Conservation (phyloP, 2,797 vertebrate species). For the Enteromius viviparus region DNA sequence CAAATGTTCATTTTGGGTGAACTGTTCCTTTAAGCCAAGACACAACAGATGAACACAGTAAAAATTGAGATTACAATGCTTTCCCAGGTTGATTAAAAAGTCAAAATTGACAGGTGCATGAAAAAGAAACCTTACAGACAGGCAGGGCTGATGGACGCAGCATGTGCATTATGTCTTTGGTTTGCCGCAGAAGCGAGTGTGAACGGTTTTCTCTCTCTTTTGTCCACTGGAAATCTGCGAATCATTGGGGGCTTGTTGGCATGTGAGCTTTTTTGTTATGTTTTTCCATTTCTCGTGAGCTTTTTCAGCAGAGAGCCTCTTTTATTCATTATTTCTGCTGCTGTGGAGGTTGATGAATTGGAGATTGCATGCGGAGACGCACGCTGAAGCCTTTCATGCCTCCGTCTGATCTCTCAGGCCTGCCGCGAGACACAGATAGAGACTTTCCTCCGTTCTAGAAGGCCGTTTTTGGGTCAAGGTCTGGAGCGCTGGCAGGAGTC, state of each 20-base stretch:
- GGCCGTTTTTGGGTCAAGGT: conserved; percentile 78
- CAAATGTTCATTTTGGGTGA: background rate
- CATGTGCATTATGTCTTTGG: background rate
- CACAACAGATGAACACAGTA: background rate
- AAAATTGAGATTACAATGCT: background rate
- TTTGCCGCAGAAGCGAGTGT: background rate
- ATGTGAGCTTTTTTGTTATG: conserved; percentile 17
- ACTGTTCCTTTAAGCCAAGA: background rate
- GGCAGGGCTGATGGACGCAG: background rate
- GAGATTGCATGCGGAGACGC: background rate
- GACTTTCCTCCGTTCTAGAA: conserved; percentile 72
- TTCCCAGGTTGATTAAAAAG: background rate
- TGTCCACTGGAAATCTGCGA: background rate
- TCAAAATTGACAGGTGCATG: background rate
- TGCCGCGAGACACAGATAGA: conserved; percentile 63
- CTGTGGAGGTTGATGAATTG: conserved; percentile 70
- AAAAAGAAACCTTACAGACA: background rate
- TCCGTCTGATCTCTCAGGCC: conserved; percentile 74
- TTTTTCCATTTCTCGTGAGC: background rate
- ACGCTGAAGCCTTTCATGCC: conserved; percentile 67
- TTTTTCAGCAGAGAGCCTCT: conserved; percentile 66
- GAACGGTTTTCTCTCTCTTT: conserved; percentile 27
- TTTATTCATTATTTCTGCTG: conserved; percentile 71
- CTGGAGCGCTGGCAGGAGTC: conserved; percentile 57
- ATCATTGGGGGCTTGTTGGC: conserved; percentile 24